Evolutionary conservation across 2,113 vertebrate genomes (phyloP), one percentile per base, ranked within the genome.

Genomic region (Papio anubis): DNA sequence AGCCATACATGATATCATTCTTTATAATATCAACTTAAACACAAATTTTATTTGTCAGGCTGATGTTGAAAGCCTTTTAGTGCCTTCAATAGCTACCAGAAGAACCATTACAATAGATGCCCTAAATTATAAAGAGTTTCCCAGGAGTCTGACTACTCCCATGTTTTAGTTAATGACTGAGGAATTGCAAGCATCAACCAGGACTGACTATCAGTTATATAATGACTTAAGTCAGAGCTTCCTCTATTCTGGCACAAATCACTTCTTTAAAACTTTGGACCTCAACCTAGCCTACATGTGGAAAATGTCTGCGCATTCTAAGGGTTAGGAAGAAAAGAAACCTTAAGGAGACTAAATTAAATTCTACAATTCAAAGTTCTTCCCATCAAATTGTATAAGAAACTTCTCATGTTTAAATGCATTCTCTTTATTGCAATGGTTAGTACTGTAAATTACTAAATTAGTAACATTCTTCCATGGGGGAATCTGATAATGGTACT

Each of bases 41-140:
- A 7, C 38, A 96, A 66, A 95, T 97, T 88, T 79, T 95, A 78
- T 96, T 95, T 95, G 94, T 76, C 1, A 2, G 48, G 30, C 16
- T 81, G 72, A 70, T 89, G 78, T 59, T 88, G 81, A 97, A 97
- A 97, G n/a, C 64, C 81, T 94, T 97, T 96, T 90, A 96, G 45
- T 91, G 88, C 68, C 35, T 97, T 92, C 91, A 75, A 0, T 75
- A 95, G 73, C 35, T 64, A 79, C 78, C 66, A 72, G 64, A 90
- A 91, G 84, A 96, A 79, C 18, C 84, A 75, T 94, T 91, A 75
- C 12, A 83, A 88, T 75, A 80, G 76, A 88, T 75, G 73, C 16
- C 48, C 55, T 97, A 93, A 85, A 91, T 97, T 89, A 87, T 38
- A 73, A 93, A 79, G 48, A 23, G 16, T 43, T 94, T 93, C 52